Percentiles rank a stretch among this genome's conserved stretches.
Evolutionary conservation across 2,888 invertebrate genomes (phyloP).

Genomic region (Priocnemis perturbator): DNA sequence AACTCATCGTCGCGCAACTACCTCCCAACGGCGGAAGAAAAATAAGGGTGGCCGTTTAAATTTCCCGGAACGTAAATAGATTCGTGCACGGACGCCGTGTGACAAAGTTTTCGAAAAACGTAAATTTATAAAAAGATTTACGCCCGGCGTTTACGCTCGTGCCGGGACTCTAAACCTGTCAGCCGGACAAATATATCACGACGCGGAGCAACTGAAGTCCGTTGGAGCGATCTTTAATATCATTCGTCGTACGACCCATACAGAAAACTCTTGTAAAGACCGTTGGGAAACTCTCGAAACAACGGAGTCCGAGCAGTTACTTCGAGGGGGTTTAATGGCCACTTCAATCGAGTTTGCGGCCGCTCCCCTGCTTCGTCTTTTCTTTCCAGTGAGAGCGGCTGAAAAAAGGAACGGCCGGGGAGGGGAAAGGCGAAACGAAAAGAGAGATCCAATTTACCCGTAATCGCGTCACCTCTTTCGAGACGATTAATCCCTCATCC

Average conservation of each 20-base stretch:
- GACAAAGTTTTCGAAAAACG: too few species aligned
- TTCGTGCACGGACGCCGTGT: too few species aligned
- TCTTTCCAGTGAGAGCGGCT: constrained; percentile 15
- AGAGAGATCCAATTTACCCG: constrained; percentile 58
- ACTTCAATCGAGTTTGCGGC: constrained; percentile 57
- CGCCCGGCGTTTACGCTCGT: too few species aligned
- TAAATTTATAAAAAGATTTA: too few species aligned
- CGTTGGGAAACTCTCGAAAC: constrained; percentile 48
- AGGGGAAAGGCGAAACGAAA: constrained; percentile 39
- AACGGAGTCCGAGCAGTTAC: constrained; percentile 48
- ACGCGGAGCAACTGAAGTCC: background rate
- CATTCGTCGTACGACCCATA: constrained; percentile 23
- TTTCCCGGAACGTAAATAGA: too few species aligned
- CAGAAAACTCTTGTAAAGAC: constrained; percentile 33
- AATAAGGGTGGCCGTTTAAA: too few species aligned
- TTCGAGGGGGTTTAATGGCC: constrained; percentile 56
- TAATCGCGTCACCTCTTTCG: constrained; percentile 60
- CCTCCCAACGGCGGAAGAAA: too few species aligned
- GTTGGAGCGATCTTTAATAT: constrained; percentile 40
- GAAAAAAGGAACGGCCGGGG: constrained; percentile 4
- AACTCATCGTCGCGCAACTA: too few species aligned
- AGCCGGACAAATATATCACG: too few species aligned
- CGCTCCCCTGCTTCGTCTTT: constrained; percentile 33
- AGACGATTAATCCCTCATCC: constrained; percentile 53
- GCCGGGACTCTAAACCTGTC: too few species aligned